Conservation (phyloP, 2,113 vertebrate genomes). For the Ranitomeya imitator region DNA sequence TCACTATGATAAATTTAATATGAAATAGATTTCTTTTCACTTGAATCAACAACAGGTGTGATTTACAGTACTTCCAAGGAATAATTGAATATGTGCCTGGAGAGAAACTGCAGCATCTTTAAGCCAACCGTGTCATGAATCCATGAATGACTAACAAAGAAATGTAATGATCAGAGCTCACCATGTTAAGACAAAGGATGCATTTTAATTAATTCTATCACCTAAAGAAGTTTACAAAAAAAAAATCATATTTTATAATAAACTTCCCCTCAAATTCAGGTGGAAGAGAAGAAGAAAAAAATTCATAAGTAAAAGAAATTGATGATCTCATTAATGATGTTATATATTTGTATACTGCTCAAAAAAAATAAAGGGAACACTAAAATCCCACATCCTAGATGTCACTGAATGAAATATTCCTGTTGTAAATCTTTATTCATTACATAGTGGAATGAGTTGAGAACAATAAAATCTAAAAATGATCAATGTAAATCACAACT, state of each 20-base stretch:
- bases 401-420: too few relatives aligned
- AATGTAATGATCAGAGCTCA: not conserved
- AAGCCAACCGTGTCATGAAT: conserved; percentile 9
- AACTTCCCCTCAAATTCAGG: too few relatives aligned
- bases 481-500: too few relatives aligned
- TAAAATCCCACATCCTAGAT: too few relatives aligned
- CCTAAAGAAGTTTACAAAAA: not conserved
- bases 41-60: conserved; percentile 20
- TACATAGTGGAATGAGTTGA: too few relatives aligned
- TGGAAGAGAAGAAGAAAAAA: not conserved
- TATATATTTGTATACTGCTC: too few relatives aligned
- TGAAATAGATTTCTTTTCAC: conserved; percentile 10
- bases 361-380: too few relatives aligned
- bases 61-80: conserved; percentile 17
- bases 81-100: conserved; percentile 21
- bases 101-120: not conserved
- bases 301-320: not conserved
- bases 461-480: too few relatives aligned
- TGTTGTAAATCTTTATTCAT: too few relatives aligned
- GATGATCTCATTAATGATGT: too few relatives aligned
- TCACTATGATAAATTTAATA: not conserved
- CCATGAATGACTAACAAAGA: conserved; percentile 3
- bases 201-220: not conserved
- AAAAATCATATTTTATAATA: not conserved
- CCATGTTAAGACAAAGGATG: conserved; percentile 12